Evolutionary conservation across 2,888 invertebrate species (phyloP), one percentile per base, ranked within the genome.

Genomic region (Allolobophora icterica): DNA sequence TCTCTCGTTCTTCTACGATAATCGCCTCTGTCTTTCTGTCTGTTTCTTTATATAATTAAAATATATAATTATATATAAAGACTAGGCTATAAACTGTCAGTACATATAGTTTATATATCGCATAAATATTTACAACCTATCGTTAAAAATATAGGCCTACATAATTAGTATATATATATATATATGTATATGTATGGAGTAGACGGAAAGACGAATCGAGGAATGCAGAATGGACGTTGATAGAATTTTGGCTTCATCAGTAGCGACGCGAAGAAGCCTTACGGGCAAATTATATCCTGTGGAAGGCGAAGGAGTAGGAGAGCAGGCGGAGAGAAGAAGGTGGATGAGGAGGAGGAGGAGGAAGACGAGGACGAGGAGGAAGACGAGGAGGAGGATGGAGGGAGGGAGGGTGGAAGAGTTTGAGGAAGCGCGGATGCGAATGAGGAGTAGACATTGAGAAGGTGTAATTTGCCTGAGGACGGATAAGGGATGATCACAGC

Each of bases 171-270:
- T 17, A 17, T 45, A 19, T 45, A 45, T 45, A 45, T 71, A 71
- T 11, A 71, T n/a, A 71, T 52, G 1, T 24, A 52, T 52, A 52
- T 52, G n/a, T n/a, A n/a, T n/a, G n/a, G n/a, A n/a, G n/a, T n/a
- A n/a, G n/a, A n/a, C n/a, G n/a, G 71, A 11, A 17, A 30, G 71
- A 71, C 71, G n/a, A 71, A 71, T 71, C 30, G 71, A 30, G 30
- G 71, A n/a, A 71, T 71, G 71, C n/a, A 71, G n/a, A 71, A 71
- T n/a, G 71, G 71, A 71, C 13, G 71, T n/a, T 71, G 71, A 71
- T n/a, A 71, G 71, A 71, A 71, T 71, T 71, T n/a, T n/a, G n/a
- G 71, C 71, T 71, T 30, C 71, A n/a, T 71, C 71, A n/a, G 71
- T 71, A 71, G 71, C 71, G 30, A 71, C 13, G n/a, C 71, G 71